Conservation (phyloP, 2,888 invertebrate species). For the Biston stratarius region DNA sequence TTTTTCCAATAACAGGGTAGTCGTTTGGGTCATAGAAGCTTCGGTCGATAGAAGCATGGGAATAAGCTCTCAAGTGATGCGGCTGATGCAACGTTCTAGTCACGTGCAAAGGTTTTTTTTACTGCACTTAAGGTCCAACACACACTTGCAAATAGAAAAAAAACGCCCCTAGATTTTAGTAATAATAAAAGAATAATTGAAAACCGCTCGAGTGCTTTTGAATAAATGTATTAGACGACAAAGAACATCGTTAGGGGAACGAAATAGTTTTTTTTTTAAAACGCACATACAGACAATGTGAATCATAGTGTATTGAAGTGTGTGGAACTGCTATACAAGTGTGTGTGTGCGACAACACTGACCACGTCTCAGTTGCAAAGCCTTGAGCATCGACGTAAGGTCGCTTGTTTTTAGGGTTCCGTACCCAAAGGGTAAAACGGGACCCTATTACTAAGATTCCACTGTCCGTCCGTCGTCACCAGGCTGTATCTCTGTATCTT, state of each 20-base stretch:
- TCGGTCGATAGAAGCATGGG: background rate
- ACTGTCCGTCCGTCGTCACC: too few species aligned
- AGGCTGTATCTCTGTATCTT: too few species aligned
- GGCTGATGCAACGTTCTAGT: background rate
- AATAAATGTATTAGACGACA: conserved; percentile 47
- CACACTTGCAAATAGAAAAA: conserved; percentile 10
- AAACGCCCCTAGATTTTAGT: conserved; percentile 38
- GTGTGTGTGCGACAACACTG: too few species aligned
- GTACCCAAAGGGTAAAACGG: too few species aligned
- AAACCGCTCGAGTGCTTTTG: conserved; percentile 49
- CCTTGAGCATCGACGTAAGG: too few species aligned
- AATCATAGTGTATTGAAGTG: background rate
- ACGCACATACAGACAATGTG: background rate
- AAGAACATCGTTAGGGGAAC: conserved; percentile 39
- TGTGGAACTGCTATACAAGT: background rate
- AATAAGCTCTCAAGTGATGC: background rate
- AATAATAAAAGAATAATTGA: conserved; percentile 54
- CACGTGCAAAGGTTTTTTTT: background rate
- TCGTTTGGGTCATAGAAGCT: too few species aligned
- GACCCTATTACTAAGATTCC: too few species aligned
- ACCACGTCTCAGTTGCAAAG: too few species aligned
- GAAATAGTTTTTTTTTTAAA: conserved; percentile 12
- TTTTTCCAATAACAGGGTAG: too few species aligned
- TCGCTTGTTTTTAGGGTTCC: too few species aligned
- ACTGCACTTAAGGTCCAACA: background rate